Conservation (phyloP, 2,113 vertebrate species). For the Zapus hudsonius region DNA sequence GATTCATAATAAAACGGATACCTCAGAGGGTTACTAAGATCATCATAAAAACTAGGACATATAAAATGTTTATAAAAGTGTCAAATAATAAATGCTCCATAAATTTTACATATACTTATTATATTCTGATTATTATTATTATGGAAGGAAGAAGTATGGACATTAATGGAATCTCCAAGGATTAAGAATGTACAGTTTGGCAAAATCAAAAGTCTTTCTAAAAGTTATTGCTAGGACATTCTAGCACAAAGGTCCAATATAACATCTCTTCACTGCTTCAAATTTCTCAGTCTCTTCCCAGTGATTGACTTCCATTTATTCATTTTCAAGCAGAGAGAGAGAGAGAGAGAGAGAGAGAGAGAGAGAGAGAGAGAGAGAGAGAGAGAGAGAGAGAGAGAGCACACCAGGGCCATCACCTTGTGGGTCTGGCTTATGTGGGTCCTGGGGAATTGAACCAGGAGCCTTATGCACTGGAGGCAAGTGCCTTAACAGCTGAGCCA, state of each 20-base stretch:
- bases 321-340: too few species aligned
- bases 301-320: too few species aligned
- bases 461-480: too few species aligned
- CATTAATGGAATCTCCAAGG: neutral
- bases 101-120: neutral
- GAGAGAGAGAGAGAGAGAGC: too few species aligned
- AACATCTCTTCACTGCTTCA: neutral
- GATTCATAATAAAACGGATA: neutral
- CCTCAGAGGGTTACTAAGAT: neutral
- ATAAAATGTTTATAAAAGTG: neutral
- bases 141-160: neutral
- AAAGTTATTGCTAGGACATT: neutral
- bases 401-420: too few species aligned
- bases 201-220: neutral
- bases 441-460: too few species aligned
- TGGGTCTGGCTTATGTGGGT: too few species aligned
- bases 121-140: neutral
- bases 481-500: too few species aligned
- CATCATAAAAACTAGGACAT: neutral
- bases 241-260: neutral
- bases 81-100: neutral
- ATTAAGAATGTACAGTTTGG: neutral
- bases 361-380: too few species aligned
- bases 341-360: too few species aligned
- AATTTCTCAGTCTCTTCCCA: neutral